phyloP scores from a whole-genome alignment of 1,140 invertebrate species.

The Drosophila subpulchrella region DNA sequence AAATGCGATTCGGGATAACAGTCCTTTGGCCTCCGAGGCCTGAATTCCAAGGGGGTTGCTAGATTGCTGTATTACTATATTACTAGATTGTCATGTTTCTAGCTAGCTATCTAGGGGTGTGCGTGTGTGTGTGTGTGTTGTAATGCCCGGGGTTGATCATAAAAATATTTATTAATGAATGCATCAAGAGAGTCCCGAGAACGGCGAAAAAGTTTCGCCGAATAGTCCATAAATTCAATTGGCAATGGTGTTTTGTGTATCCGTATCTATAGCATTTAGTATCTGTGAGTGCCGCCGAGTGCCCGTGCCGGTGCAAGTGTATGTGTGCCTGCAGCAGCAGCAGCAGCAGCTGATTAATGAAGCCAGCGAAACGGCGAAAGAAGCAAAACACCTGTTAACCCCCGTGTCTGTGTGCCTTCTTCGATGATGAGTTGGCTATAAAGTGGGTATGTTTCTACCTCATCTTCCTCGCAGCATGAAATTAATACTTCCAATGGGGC shows the following conservation, averaged over 20 bases:
- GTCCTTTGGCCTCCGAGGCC: slow-evolving; percentile 28
- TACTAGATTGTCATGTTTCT: background rate
- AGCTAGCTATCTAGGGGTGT: no score
- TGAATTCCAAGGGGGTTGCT: slow-evolving; percentile 8
- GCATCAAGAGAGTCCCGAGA: slow-evolving; percentile 11
- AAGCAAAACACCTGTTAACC: slow-evolving; percentile 75
- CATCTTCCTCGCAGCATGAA: background rate
- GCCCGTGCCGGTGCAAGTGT: background rate
- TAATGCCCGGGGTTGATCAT: slow-evolving; percentile 28
- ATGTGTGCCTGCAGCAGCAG: slow-evolving; percentile 18
- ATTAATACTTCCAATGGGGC: background rate
- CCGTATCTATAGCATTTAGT: slow-evolving; percentile 11
- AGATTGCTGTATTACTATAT: background rate
- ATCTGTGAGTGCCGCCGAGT: slow-evolving; percentile 6
- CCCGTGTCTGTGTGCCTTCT: slow-evolving; percentile 19
- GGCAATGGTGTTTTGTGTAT: slow-evolving; percentile 30
- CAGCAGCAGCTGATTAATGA: slow-evolving; percentile 47
- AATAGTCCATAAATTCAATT: slow-evolving; percentile 52
- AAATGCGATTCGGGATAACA: slow-evolving; percentile 35
- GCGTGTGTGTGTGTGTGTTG: background rate
- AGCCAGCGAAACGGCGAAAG: slow-evolving; percentile 21
- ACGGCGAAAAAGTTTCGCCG: slow-evolving; percentile 15
- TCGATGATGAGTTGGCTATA: slow-evolving; percentile 37
- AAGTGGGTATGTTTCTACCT: background rate
- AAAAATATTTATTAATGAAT: slow-evolving; percentile 53